Conservation (phyloP, 2,888 invertebrate genomes). For the Theodoxus fluviatilis region DNA sequence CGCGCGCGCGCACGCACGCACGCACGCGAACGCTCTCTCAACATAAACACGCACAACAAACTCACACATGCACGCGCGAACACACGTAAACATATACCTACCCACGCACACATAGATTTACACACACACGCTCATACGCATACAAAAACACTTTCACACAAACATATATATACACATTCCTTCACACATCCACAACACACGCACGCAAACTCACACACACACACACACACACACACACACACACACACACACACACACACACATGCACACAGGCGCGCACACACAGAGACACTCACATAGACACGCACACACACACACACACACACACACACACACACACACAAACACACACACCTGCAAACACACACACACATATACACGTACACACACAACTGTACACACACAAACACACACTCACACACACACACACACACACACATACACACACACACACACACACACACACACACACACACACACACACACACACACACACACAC, state of each 20-base stretch:
- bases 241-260: neutral
- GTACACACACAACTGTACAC: slow-evolving; percentile 1
- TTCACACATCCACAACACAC: no score
- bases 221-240: slow-evolving; percentile 13
- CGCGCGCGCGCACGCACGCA: no score
- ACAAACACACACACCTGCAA: neutral
- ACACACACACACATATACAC: slow-evolving; percentile 9
- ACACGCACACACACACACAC: slow-evolving; percentile 20
- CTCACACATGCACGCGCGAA: no score
- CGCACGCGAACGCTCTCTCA: no score
- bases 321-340: slow-evolving; percentile 14
- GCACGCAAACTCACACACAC: no score
- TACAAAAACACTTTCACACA: no score
- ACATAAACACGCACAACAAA: no score
- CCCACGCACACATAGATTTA: no score
- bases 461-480: neutral
- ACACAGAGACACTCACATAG: neutral
- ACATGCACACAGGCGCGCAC: neutral
- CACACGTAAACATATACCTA: no score
- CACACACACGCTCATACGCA: no score
- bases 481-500: neutral
- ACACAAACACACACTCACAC: neutral
- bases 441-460: slow-evolving; percentile 13
- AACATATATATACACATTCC: no score
- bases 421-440: slow-evolving; percentile 8